Conservation (phyloP, 2,113 vertebrate genomes). For the Tringa solitaria region DNA sequence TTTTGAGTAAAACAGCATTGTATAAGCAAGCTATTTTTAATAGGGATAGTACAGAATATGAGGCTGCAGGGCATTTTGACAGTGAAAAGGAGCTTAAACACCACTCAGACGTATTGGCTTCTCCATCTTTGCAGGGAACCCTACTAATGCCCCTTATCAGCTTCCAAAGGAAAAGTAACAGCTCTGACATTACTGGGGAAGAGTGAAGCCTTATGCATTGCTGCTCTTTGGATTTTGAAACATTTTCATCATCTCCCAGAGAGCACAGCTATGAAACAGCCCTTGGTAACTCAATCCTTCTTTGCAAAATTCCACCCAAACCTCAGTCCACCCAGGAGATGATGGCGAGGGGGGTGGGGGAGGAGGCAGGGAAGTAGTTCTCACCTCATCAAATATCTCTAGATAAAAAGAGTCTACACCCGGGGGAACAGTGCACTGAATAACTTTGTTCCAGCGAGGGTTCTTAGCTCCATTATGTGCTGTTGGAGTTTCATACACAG, state of each 20-base stretch:
- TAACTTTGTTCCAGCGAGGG: slow-evolving; percentile 97
- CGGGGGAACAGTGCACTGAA: slow-evolving; percentile 93
- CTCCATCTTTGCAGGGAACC: background rate
- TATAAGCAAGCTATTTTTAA: background rate
- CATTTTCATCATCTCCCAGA: background rate
- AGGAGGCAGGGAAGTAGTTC: background rate
- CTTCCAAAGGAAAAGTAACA: background rate
- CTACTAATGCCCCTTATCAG: background rate
- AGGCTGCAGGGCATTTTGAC: background rate
- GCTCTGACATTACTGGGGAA: background rate
- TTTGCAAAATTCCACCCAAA: background rate
- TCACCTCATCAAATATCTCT: slow-evolving; percentile 98
- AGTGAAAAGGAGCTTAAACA: background rate
- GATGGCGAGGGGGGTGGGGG: too few relatives aligned
- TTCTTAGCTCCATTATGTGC: slow-evolving; percentile 98
- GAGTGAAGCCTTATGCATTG: background rate
- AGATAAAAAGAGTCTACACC: slow-evolving; percentile 97
- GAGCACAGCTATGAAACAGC: background rate
- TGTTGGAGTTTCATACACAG: slow-evolving; percentile 95
- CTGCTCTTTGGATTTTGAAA: background rate
- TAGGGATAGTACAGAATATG: background rate
- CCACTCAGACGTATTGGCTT: background rate
- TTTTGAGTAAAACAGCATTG: background rate
- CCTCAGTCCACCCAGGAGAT: background rate
- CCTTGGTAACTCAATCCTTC: background rate